Evolutionary conservation across 2,113 vertebrate species (phyloP), one percentile per base, ranked within the genome.

Genomic region (Nothobranchius kuhntae): DNA sequence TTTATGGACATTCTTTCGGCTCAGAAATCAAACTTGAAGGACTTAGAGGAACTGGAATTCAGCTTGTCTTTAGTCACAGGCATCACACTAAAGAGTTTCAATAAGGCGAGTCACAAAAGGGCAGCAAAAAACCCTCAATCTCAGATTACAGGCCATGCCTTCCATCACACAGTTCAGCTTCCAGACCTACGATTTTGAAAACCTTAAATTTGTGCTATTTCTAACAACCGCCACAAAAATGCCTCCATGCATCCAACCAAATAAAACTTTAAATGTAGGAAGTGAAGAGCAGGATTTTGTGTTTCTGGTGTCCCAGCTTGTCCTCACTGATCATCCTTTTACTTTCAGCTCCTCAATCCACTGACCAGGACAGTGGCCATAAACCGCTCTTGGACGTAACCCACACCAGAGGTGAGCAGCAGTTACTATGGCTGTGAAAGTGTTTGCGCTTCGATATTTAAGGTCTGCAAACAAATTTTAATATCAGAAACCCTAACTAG

Each of bases 331-430:
- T 60, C 51, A 61, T 71, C 36, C 77, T 53, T 79, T 68, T 74
- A 56, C 65, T 85, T 84, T 64, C 71, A 93, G 93, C 72, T 5
- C 77, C 89, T 50, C 87, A 86, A 53, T 30, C 87, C 48, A 5
- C 79, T 42, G 92, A 93, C 51, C 66, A 81, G 24, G 91, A 94
- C 1, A 68, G 57, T 60, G 63, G 13, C 52, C 85, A 73, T 59
- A 93, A 85, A 82, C 60, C 36, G 13, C 50, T 78, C 7, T 52
- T 87, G 75, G 93, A 92, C 14, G 53, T 73, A 7, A 66, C 73
- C 21, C 84, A 83, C 12, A 85, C 79, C 4, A 85, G 84, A 92
- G 91, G 93, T 93, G 76, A 74, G 89, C 48, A 45, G 45, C 57
- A 17, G 62, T 63, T 63, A 47, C n/a, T 30, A 13, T 67, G 57